Conservation (phyloP, 2,888 invertebrate genomes). For the Drosophila testacea region DNA sequence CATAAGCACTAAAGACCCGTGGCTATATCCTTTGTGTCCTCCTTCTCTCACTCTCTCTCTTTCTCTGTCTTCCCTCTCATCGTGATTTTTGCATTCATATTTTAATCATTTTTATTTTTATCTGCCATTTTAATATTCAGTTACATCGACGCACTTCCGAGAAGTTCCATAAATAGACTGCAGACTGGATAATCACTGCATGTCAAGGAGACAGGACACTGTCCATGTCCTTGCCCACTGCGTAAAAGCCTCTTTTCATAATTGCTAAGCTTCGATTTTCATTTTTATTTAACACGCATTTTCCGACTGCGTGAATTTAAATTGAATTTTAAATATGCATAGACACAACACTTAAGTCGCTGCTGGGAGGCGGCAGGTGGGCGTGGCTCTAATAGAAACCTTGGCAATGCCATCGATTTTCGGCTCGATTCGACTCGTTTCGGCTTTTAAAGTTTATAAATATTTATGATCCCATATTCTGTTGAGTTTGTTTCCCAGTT, state of each 20-base stretch:
- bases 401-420: slow-evolving; percentile 67
- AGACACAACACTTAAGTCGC: slow-evolving; percentile 36
- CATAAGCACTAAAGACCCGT: slow-evolving; percentile 17
- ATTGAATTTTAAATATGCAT: slow-evolving; percentile 78
- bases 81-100: slow-evolving; percentile 8
- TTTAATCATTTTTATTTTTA: neutral
- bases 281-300: slow-evolving; percentile 58
- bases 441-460: slow-evolving; percentile 63
- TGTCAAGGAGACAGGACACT: neutral
- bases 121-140: neutral
- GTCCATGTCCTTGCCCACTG: slow-evolving; percentile 11
- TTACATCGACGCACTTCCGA: slow-evolving; percentile 6
- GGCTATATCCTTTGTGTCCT: slow-evolving; percentile 27
- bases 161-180: slow-evolving; percentile 6
- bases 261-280: slow-evolving; percentile 50
- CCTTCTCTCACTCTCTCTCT: neutral
- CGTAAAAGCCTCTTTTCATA: slow-evolving; percentile 16
- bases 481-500: slow-evolving; percentile 3
- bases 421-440: slow-evolving; percentile 34
- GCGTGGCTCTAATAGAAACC: slow-evolving; percentile 29
- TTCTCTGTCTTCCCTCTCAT: neutral
- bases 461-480: slow-evolving; percentile 55
- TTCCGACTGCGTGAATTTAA: slow-evolving; percentile 62
- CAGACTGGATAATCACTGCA: neutral
- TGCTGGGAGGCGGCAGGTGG: slow-evolving; percentile 4